phyloP scores from a whole-genome alignment of 2,888 invertebrate genomes.

The Chrysolina americana region DNA sequence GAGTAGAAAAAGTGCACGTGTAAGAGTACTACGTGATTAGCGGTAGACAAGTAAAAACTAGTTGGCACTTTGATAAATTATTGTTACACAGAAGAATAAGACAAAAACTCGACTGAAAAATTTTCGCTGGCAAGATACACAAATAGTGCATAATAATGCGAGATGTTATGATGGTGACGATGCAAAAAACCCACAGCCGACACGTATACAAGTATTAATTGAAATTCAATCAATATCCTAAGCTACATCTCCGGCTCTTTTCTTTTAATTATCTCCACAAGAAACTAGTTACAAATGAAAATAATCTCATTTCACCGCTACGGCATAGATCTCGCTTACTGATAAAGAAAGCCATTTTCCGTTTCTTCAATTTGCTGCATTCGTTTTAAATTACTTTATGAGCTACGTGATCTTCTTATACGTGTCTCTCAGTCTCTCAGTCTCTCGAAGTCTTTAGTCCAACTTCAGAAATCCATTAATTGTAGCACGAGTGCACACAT shows the following conservation, averaged over 20 bases:
- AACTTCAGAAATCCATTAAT: conserved; percentile 19
- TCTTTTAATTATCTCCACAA: conserved; percentile 26
- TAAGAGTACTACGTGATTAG: conserved; percentile 28
- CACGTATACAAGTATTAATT: conserved; percentile 36
- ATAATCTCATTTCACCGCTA: conserved; percentile 36
- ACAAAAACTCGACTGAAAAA: conserved; percentile 38
- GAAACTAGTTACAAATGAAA: conserved; percentile 41
- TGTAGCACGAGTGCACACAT: conserved; percentile 5
- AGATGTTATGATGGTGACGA: conserved; percentile 34
- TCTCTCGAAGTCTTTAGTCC: conserved; percentile 27
- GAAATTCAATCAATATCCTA: conserved; percentile 34
- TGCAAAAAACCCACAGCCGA: conserved; percentile 14
- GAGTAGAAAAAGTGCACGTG: conserved; percentile 18
- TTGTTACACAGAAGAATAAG: conserved; percentile 31
- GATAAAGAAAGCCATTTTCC: conserved; percentile 52
- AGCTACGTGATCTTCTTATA: conserved; percentile 43
- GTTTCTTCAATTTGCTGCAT: conserved; percentile 52
- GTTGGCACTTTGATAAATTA: conserved; percentile 36
- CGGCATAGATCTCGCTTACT: conserved; percentile 39
- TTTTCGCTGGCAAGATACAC: conserved; percentile 34
- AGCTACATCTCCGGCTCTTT: conserved; percentile 29
- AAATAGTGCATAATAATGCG: conserved; percentile 42
- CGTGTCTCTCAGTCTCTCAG: conserved; percentile 2
- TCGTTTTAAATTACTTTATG: conserved; percentile 50
- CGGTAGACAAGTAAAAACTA: conserved; percentile 27